Percentiles rank a stretch among this genome's conserved stretches.
phyloP scores from a whole-genome alignment of 1,140 invertebrate species.

The Leguminivora glycinivorella region DNA sequence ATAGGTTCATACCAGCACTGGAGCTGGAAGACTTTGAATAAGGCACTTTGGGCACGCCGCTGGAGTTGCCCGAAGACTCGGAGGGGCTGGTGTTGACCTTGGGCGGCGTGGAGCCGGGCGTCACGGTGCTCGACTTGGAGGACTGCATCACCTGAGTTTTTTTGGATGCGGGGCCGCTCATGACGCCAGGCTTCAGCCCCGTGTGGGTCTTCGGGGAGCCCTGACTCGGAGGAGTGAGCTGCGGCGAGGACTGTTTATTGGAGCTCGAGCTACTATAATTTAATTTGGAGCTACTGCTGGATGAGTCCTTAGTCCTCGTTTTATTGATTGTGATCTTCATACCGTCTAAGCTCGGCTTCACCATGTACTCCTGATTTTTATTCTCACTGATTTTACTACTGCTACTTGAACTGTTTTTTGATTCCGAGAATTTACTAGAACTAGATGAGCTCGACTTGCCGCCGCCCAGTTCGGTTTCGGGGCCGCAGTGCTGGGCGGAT shows the following conservation, averaged over 20 bases:
- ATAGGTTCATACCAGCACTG: constrained; percentile 76
- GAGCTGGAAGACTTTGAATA: constrained; percentile 81
- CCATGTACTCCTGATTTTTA: constrained; percentile 92
- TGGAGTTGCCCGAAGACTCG: constrained; percentile 50
- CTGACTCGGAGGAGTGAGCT: constrained; percentile 78
- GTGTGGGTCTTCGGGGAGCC: constrained; percentile 89
- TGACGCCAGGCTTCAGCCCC: constrained; percentile 90
- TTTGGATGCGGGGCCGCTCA: constrained; percentile 88
- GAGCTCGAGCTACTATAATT: constrained; percentile 66
- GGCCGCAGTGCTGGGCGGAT: constrained; percentile 84
- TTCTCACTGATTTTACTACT: constrained; percentile 80
- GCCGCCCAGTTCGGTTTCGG: constrained; percentile 62
- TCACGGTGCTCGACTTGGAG: constrained; percentile 71
- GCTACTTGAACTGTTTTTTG: constrained; percentile 71
- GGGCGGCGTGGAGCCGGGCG: constrained; percentile 61
- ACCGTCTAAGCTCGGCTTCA: constrained; percentile 90
- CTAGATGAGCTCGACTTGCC: constrained; percentile 60
- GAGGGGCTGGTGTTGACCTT: constrained; percentile 69
- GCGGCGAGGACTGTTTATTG: constrained; percentile 73
- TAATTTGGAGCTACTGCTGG: constrained; percentile 73
- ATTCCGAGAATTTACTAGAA: constrained; percentile 76
- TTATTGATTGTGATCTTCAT: constrained; percentile 95
- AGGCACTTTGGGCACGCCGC: constrained; percentile 75
- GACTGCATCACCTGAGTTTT: constrained; percentile 82
- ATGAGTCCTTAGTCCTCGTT: constrained; percentile 85